A percentile compares a stretch with the other conserved stretches of the same genome.
These are phyloP conservation scores for Gouania willdenowi DNA, from an alignment of 2,797 vertebrate genomes.

Conservation along the genomic window DNA sequence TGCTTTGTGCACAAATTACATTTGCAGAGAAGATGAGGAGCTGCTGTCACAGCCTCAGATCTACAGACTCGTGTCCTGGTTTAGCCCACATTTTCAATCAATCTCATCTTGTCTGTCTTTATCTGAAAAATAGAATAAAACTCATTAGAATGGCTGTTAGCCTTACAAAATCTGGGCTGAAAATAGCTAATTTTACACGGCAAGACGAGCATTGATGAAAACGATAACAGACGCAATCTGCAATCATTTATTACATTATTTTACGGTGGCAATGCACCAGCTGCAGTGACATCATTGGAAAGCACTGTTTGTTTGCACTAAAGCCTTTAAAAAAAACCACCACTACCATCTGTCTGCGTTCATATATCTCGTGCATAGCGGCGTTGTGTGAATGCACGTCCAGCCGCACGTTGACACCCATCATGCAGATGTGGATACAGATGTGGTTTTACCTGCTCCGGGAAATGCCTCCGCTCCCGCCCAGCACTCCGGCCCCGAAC, in stretches of 20 bases:
- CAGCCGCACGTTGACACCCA: slow-evolving; percentile 43
- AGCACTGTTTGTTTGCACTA: slow-evolving; percentile 18
- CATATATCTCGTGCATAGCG: slow-evolving; percentile 56
- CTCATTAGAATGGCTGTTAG: slow-evolving; percentile 17
- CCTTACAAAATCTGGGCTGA: slow-evolving; percentile 34
- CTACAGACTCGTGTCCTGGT: slow-evolving; percentile 42
- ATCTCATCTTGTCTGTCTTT: slow-evolving; percentile 26
- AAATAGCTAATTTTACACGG: slow-evolving; percentile 16
- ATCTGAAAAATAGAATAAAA: slow-evolving; percentile 19
- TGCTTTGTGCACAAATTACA: slow-evolving; percentile 27
- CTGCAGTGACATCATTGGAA: slow-evolving; percentile 41
- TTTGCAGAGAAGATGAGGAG: slow-evolving; percentile 38
- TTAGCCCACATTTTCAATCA: slow-evolving; percentile 54
- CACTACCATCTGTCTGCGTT: slow-evolving; percentile 54
- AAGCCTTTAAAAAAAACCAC: slow-evolving; percentile 28
- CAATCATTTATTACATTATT: not conserved
- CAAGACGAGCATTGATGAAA: slow-evolving; percentile 33
- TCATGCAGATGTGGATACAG: slow-evolving; percentile 29
- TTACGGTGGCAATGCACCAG: slow-evolving; percentile 17
- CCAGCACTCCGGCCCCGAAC: slow-evolving; percentile 63
- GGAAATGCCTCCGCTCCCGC: slow-evolving; percentile 55
- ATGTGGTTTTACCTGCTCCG: slow-evolving; percentile 65
- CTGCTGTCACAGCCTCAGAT: slow-evolving; percentile 37
- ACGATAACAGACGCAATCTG: slow-evolving; percentile 10
- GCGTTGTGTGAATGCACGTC: slow-evolving; percentile 45